Evolutionary conservation across 2,797 vertebrate species (phyloP).

Genomic region (Anolis apletophallus): DNA sequence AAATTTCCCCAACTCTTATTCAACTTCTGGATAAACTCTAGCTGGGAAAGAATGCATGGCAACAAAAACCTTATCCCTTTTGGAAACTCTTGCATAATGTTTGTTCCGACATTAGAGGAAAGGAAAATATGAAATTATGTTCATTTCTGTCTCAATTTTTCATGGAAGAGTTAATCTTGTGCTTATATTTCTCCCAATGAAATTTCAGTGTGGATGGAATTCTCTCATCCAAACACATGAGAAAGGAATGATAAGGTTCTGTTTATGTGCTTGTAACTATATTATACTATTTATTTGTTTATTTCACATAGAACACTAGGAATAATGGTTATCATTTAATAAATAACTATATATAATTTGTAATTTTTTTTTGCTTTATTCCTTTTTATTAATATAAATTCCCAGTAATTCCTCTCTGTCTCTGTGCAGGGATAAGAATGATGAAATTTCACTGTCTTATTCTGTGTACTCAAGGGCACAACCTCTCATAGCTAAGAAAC

Average conservation of each 20-base stretch:
- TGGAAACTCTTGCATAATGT: slow-evolving; percentile 14
- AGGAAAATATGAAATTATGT: not conserved
- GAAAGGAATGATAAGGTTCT: slow-evolving; percentile 10
- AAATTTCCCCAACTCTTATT: not conserved
- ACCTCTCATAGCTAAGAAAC: not conserved
- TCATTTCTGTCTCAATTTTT: not conserved
- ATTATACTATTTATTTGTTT: slow-evolving; percentile 34
- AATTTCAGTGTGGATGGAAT: not conserved
- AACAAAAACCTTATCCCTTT: not conserved
- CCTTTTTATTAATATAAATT: slow-evolving; percentile 2
- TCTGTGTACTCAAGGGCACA: not conserved
- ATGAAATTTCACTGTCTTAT: not conserved
- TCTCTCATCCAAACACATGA: not conserved
- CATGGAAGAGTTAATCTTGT: not conserved
- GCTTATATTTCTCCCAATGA: not conserved
- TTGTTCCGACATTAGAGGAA: slow-evolving; percentile 37
- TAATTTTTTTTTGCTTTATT: not conserved
- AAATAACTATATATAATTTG: slow-evolving; percentile 33
- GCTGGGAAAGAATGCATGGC: slow-evolving; percentile 5
- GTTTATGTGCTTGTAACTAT: not conserved
- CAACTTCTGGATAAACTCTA: not conserved
- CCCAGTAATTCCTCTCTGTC: slow-evolving; percentile 10
- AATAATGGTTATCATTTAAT: slow-evolving; percentile 23
- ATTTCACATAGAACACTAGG: slow-evolving; percentile 17
- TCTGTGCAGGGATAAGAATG: not conserved